These are phyloP conservation scores for Sebastes oblongus DNA, from an alignment of 2,797 vertebrate species.

Conservation along the genomic window DNA sequence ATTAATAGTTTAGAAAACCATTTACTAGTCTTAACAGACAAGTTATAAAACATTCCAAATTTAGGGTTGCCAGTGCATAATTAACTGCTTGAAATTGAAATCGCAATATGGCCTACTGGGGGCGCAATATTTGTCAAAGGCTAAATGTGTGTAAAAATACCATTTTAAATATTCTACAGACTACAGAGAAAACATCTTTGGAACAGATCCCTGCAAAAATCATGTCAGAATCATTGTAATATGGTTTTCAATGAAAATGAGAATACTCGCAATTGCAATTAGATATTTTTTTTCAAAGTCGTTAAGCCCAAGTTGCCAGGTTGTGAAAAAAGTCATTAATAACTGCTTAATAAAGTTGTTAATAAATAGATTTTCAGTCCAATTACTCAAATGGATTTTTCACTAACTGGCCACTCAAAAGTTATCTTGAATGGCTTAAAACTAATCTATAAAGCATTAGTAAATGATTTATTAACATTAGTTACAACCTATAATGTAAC, in stretches of 20 bases:
- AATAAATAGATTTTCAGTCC: not conserved
- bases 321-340: not conserved
- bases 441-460: not conserved
- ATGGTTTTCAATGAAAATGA: no score
- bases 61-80: not conserved
- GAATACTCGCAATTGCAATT: no score
- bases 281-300: no score
- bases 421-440: not conserved
- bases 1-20: not conserved
- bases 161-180: no score
- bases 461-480: not conserved
- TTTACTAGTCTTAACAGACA: accelerated
- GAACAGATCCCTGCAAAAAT: no score
- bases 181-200: no score
- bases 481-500: not conserved
- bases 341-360: not conserved
- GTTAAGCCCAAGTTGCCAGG: no score
- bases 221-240: no score
- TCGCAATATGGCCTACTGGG: no score
- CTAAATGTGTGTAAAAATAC: no score
- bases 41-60: not conserved
- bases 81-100: no score
- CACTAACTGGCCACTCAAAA: not conserved
- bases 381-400: not conserved
- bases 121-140: no score